phyloP scores from a whole-genome alignment of 2,888 invertebrate genomes.

The Unio delphinus region DNA sequence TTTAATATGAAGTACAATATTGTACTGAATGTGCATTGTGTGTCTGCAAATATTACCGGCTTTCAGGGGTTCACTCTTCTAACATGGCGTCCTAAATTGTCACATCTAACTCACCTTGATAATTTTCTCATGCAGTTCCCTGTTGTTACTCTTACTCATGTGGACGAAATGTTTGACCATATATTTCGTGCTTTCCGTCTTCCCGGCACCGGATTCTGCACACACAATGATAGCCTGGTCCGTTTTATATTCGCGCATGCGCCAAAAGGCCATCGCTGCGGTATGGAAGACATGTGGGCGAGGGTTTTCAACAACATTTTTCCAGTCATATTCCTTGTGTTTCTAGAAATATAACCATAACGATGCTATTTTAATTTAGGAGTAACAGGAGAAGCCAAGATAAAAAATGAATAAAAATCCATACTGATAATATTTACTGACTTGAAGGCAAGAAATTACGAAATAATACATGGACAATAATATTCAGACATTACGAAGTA shows the following conservation, averaged over 20 bases:
- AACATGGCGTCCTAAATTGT: no score
- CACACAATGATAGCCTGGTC: slow-evolving; percentile 25
- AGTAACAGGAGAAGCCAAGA: neutral
- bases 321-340: slow-evolving; percentile 31
- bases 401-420: no score
- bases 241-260: slow-evolving; percentile 36
- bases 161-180: slow-evolving; percentile 21
- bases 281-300: slow-evolving; percentile 39
- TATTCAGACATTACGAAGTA: no score
- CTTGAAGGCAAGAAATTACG: no score
- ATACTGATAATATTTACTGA: no score
- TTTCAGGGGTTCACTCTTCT: no score
- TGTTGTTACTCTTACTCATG: slow-evolving; percentile 15
- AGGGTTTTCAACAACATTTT: slow-evolving; percentile 15
- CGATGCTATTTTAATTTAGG: neutral
- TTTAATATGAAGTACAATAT: no score
- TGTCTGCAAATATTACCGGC: no score
- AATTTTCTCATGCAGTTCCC: slow-evolving; percentile 17
- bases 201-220: slow-evolving; percentile 50
- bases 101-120: slow-evolving; percentile 8
- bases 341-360: slow-evolving; percentile 15
- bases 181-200: slow-evolving; percentile 50
- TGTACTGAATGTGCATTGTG: no score
- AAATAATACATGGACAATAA: no score
- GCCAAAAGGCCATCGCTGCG: slow-evolving; percentile 34